Base-by-base conservation (phyloP, 2,797 vertebrate species). In the Graptemys geographica region DNA sequence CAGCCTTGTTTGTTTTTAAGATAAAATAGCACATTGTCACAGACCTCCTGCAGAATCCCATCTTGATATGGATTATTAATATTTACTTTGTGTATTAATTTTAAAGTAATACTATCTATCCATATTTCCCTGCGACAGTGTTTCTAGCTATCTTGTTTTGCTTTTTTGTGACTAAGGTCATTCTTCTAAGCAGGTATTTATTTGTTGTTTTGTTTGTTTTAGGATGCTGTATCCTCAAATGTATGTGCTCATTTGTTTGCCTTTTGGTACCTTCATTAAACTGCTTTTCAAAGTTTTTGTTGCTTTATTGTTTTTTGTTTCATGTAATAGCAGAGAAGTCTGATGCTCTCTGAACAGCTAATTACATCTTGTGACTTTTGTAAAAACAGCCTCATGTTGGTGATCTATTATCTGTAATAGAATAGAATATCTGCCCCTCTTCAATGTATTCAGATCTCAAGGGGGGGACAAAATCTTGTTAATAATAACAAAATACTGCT, bases 301-400 rank as follows among this genome's bases (percentile, higher is more conserved):
- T 59, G 31, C n/a, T 84, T 84, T 27, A 44, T 59, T 79, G 33
- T 49, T 57, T 21, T 37, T 28, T 83, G 41, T 11, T 81, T 88
- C 59, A 28, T 1, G 0, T 0, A n/a, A 83, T 8, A 21, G 5
- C 11, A 28, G 11, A 27, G 4, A 2, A 0, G 12, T 8, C 21
- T 41, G 19, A 72, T 72, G 19, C 44, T n/a, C 6, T 6, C 33
- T 27, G 23, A 0, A 4, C 8, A 25, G 6, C 0, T 3, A 28
- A 51, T 53, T 0, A 0, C 9, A 0, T 33, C 76, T 27, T 5
- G 5, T 0, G 0, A 1, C 3, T 23, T 59, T 86, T 18, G 21
- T 0, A 25, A 37, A 21, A 52, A 59, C n/a, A 19, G 18, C 33
- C 59, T 65, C 33, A 1, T 4, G 0, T 1, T 27, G 4, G 4